Percentiles rank a stretch among this genome's conserved stretches.
phyloP scores from a whole-genome alignment of 2,888 invertebrate genomes.

The Agrypnus murinus region DNA sequence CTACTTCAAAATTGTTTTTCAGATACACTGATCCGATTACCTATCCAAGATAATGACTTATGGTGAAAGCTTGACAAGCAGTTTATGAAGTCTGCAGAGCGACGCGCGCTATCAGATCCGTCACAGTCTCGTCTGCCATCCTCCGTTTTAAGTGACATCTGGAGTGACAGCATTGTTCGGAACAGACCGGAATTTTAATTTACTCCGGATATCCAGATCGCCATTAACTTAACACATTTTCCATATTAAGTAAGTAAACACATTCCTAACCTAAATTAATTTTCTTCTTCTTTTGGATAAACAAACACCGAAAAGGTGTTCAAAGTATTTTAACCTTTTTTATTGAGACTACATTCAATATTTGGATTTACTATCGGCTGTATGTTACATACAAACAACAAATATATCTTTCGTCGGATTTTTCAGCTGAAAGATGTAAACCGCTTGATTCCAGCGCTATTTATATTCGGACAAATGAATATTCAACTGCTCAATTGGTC shows the following conservation, averaged over 20 bases:
- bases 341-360: too few relatives aligned
- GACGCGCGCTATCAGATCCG: slow-evolving; percentile 59
- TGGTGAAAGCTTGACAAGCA: slow-evolving; percentile 53
- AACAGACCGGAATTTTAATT: slow-evolving; percentile 70
- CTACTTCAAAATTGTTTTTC: slow-evolving; percentile 41
- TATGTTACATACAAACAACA: too few relatives aligned
- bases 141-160: slow-evolving; percentile 69
- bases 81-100: slow-evolving; percentile 55
- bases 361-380: too few relatives aligned
- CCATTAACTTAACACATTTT: slow-evolving; percentile 46
- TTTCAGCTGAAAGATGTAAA: too few relatives aligned
- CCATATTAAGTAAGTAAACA: slow-evolving; percentile 13
- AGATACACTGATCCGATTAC: slow-evolving; percentile 48
- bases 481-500: too few relatives aligned
- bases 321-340: too few relatives aligned
- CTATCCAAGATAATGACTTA: slow-evolving; percentile 51
- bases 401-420: too few relatives aligned
- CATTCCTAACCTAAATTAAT: neutral
- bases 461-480: too few relatives aligned
- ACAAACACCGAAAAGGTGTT: too few relatives aligned
- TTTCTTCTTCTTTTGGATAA: too few relatives aligned
- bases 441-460: too few relatives aligned
- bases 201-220: slow-evolving; percentile 60
- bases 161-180: slow-evolving; percentile 70
- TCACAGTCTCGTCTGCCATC: slow-evolving; percentile 67